Conservation (phyloP, 2,113 vertebrate genomes). For the Collichthys lucidus region DNA sequence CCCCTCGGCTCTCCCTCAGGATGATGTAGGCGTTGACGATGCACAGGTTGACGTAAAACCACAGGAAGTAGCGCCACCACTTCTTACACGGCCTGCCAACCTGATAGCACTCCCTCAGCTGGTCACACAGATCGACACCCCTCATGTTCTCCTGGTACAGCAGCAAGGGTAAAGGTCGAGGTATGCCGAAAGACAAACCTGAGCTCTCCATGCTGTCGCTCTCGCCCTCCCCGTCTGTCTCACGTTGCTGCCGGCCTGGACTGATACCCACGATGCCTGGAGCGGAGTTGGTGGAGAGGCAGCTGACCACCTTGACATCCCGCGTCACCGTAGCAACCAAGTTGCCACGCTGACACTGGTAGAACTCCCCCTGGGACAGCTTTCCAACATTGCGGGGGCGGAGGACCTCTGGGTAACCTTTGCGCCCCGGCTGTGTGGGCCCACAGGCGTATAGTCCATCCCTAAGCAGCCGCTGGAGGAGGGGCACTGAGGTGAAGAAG, state of each 20-base stretch:
- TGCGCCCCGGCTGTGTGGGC: conserved; percentile 81
- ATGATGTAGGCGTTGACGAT: conserved; percentile 87
- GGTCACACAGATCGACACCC: conserved; percentile 86
- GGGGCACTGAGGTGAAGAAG: conserved; percentile 86
- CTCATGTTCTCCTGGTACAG: conserved; percentile 88
- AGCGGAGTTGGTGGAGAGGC: conserved; percentile 85
- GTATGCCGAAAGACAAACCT: conserved; percentile 73
- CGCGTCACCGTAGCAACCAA: conserved; percentile 85
- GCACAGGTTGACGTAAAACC: conserved; percentile 88
- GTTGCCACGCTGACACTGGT: conserved; percentile 87
- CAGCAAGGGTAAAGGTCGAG: conserved; percentile 84
- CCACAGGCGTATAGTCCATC: conserved; percentile 85
- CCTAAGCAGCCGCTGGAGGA: conserved; percentile 83
- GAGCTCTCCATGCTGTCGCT: conserved; percentile 70
- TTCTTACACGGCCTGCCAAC: conserved; percentile 86
- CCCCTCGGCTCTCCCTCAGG: conserved; percentile 83
- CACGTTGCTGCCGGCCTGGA: conserved; percentile 73
- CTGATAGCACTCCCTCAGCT: conserved; percentile 87
- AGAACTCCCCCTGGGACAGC: conserved; percentile 85
- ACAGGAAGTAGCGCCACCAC: conserved; percentile 89
- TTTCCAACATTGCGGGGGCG: conserved; percentile 84
- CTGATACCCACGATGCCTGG: conserved; percentile 87
- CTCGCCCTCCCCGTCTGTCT: conserved; percentile 70
- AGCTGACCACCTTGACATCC: conserved; percentile 83
- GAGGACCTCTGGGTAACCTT: conserved; percentile 85